A percentile compares a stretch with the other conserved stretches of the same genome.
Evolutionary conservation across 2,888 invertebrate species (phyloP).

Genomic region (Drosophila pegasa): DNA sequence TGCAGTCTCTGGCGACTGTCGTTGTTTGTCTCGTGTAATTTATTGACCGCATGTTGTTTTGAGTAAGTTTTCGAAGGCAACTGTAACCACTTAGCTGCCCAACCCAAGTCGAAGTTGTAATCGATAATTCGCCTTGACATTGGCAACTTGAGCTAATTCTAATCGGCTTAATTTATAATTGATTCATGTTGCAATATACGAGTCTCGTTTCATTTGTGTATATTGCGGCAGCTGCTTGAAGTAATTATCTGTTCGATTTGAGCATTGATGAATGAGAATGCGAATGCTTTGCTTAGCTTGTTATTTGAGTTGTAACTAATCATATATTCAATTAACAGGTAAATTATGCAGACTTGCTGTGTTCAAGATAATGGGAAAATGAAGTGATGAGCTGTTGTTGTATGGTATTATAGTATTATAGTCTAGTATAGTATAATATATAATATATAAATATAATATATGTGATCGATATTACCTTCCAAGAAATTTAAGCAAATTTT

Average conservation of each 20-base stretch:
- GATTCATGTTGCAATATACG: constrained; percentile 36
- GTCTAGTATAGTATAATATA: too few species aligned
- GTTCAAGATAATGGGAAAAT: constrained; percentile 1
- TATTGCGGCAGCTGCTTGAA: background rate
- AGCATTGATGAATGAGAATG: background rate
- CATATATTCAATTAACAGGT: constrained; percentile 1
- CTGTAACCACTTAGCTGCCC: background rate
- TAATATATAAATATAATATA: too few species aligned
- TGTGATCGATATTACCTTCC: too few species aligned
- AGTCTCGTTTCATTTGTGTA: constrained; percentile 9
- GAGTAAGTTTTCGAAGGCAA: constrained; percentile 20
- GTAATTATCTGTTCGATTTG: constrained; percentile 36
- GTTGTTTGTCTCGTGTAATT: constrained; percentile 53
- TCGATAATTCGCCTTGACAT: constrained; percentile 56
- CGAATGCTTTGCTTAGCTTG: background rate
- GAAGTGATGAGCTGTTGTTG: too few species aligned
- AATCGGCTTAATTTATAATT: constrained; percentile 60
- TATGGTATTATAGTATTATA: too few species aligned
- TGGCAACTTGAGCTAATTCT: constrained; percentile 33
- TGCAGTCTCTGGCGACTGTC: background rate
- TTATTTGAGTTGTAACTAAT: constrained; percentile 1
- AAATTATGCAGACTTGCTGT: background rate
- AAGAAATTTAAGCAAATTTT: too few species aligned
- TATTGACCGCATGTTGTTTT: constrained; percentile 59
- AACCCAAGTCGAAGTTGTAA: constrained; percentile 35